phyloP scores from a whole-genome alignment of 2,797 vertebrate species.

The Sternotherus odoratus region DNA sequence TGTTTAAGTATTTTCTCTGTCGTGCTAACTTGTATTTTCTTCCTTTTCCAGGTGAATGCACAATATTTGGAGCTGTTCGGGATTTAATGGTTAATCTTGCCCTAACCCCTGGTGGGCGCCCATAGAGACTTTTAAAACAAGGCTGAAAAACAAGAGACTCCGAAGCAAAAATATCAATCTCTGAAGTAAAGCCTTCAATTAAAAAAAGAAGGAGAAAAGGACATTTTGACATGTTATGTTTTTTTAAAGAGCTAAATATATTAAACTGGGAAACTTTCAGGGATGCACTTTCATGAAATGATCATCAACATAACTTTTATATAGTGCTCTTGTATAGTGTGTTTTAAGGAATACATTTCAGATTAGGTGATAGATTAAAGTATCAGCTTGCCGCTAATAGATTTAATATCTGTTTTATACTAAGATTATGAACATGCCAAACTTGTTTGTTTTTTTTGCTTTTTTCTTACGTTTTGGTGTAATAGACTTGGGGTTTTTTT shows the following conservation, averaged over 20 bases:
- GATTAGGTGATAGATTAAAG: conserved; percentile 79
- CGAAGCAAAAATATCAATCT: conserved; percentile 67
- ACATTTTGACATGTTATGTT: conserved; percentile 76
- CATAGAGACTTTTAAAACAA: conserved; percentile 88
- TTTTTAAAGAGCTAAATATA: conserved; percentile 84
- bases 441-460: conserved; percentile 91
- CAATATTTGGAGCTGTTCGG: conserved; percentile 98
- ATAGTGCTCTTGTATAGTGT: conserved; percentile 96
- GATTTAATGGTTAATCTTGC: conserved; percentile 98
- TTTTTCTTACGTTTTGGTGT: conserved; percentile 87
- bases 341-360: conserved; percentile 89
- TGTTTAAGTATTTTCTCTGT: background rate
- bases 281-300: conserved; percentile 93
- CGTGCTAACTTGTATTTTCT: conserved; percentile 84
- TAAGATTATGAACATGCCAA: conserved; percentile 89
- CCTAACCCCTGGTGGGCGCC: conserved; percentile 92
- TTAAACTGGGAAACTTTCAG: conserved; percentile 89
- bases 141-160: conserved; percentile 82
- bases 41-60: conserved; percentile 94
- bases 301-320: conserved; percentile 88
- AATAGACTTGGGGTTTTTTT: conserved; percentile 83
- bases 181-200: conserved; percentile 81
- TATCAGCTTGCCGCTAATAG: conserved; percentile 84
- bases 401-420: conserved; percentile 90
- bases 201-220: conserved; percentile 79